Evolutionary conservation across 2,888 invertebrate species (phyloP), one percentile per base, ranked within the genome.

Genomic region (Ceramica pisi): DNA sequence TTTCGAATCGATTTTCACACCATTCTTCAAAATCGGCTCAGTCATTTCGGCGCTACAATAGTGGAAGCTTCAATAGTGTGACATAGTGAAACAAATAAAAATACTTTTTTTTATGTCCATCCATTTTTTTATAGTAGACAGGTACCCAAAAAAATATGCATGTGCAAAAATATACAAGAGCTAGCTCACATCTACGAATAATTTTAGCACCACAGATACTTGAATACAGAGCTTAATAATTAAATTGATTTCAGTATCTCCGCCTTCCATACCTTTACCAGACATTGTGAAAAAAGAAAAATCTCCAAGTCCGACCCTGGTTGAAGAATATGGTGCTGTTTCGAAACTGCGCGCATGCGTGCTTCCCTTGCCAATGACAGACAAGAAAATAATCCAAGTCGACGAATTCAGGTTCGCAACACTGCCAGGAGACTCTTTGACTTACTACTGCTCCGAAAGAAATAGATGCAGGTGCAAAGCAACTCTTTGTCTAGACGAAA

Each of bases 361-460:
- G 6, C 53, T 5, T 5, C 77, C 73, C 1, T 12, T 74, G 2
- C 21, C 48, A 12, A 35, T 75, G 21, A 44, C 60, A 2, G 35
- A 55, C 9, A 71, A 60, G n/a, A 53, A 31, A 12, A 70, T 60
- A 12, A 71, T 75, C 44, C 72, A 78, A n/a, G 72, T 75, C 1
- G 75, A 75, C 12, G 75, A 64, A 44, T 78, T 55, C 55, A 71
- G 63, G 23, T 75, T 71, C 38, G 0, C 60, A 26, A 55, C 50
- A 0, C 26, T 31, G 10, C 38, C 60, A 16, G 55, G 26, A 7
- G 53, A 64, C 16, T n/a, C 63, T 23, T 44, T 44, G 0, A 75
- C 35, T 0, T 75, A 53, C 23, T 66, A 79, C n/a, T 76, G 76
- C 31, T 79, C 76, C 1, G 73, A 55, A 10, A 62, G 41, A 12